Conservation (phyloP, 2,888 invertebrate species). For the Schizaphis graminum region DNA sequence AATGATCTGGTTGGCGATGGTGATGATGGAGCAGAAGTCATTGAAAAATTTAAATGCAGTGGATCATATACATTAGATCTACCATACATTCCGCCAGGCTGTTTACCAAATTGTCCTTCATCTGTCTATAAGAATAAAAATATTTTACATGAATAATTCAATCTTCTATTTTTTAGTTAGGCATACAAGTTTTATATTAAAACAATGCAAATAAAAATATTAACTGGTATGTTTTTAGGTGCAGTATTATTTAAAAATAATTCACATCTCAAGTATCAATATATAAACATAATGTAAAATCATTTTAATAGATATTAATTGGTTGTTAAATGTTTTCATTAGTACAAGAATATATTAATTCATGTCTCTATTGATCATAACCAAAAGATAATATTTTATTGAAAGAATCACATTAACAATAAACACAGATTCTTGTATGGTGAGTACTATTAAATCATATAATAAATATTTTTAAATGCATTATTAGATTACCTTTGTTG, state of each 20-base stretch:
- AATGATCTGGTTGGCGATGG: conserved; percentile 76
- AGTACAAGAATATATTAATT: background rate
- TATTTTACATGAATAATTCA: background rate
- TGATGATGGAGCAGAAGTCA: conserved; percentile 74
- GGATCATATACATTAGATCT: conserved; percentile 70
- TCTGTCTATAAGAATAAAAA: conserved; percentile 59
- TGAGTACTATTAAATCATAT: background rate
- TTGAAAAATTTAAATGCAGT: conserved; percentile 71
- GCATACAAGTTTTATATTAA: background rate
- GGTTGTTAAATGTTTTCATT: background rate
- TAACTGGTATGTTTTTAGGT: background rate
- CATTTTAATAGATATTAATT: background rate
- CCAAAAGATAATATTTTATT: background rate
- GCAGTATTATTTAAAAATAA: background rate
- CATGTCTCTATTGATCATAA: background rate
- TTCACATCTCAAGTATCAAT: background rate
- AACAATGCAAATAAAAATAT: background rate
- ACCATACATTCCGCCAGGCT: conserved; percentile 29
- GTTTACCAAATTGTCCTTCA: conserved; percentile 63
- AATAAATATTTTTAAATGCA: background rate
- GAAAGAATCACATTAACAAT: background rate
- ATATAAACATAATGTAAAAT: background rate
- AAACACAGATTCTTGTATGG: background rate
- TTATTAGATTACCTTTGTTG: conserved; percentile 54
- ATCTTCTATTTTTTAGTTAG: background rate